A percentile compares a stretch with the other conserved stretches of the same genome.
phyloP scores from a whole-genome alignment of 2,888 invertebrate genomes.

The Tiliacea aurago region DNA sequence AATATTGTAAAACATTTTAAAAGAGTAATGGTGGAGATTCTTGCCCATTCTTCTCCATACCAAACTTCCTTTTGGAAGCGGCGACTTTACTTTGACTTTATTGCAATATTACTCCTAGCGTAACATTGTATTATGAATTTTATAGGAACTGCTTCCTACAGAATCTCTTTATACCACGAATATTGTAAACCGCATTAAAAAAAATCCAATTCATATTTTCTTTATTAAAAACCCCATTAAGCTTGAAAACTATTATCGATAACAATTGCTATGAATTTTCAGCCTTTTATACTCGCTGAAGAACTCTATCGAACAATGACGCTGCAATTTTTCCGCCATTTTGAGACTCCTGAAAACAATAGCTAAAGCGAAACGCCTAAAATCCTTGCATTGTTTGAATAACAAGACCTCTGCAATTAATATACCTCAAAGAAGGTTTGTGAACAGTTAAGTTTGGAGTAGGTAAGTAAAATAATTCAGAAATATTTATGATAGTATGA shows the following conservation, averaged over 20 bases:
- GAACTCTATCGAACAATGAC: constrained; percentile 46
- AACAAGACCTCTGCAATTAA: constrained; percentile 43
- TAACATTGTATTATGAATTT: constrained; percentile 14
- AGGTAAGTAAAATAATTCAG: not conserved
- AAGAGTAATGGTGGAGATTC: too few relatives aligned
- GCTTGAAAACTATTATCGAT: constrained; percentile 29
- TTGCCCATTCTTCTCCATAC: too few relatives aligned
- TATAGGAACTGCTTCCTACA: constrained; percentile 2
- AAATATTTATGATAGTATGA: not conserved
- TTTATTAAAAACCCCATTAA: constrained; percentile 1
- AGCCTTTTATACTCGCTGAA: constrained; percentile 13
- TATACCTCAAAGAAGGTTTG: constrained; percentile 49
- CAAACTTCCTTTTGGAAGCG: too few relatives aligned
- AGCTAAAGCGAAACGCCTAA: constrained; percentile 54
- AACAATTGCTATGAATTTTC: constrained; percentile 19
- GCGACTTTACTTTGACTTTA: too few relatives aligned
- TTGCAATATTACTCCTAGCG: constrained; percentile 9
- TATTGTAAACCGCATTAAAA: not conserved
- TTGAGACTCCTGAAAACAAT: constrained; percentile 62
- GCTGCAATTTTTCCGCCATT: constrained; percentile 49
- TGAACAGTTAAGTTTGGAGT: constrained; percentile 47
- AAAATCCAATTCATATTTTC: not conserved
- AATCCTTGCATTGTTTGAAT: constrained; percentile 65
- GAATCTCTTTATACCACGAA: not conserved
- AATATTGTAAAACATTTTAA: too few relatives aligned